Evolutionary conservation across 2,888 invertebrate genomes (phyloP).

Genomic region (Agriopis leucophaearia): DNA sequence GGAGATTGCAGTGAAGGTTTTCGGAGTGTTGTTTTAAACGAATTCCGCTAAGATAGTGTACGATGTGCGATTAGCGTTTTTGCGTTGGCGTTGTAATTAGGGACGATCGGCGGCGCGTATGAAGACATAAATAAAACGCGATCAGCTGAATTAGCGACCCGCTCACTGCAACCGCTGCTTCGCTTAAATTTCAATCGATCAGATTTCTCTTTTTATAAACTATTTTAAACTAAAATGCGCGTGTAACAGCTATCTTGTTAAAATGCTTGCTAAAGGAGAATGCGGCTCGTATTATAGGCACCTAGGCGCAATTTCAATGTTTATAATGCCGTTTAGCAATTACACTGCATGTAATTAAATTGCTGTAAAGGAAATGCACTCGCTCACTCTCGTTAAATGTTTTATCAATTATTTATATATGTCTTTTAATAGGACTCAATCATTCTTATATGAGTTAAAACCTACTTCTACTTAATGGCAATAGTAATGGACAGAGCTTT

Average conservation of each 20-base stretch:
- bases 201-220: conserved; percentile 58
- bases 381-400: background rate
- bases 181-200: conserved; percentile 78
- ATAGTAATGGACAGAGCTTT: background rate
- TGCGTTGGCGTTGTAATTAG: conserved; percentile 82
- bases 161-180: conserved; percentile 60
- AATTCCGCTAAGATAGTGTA: conserved; percentile 52
- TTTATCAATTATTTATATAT: conserved; percentile 9
- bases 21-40: conserved; percentile 25
- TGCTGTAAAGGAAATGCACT: conserved; percentile 10
- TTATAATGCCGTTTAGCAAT: conserved; percentile 33
- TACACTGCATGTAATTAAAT: conserved; percentile 38
- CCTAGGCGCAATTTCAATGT: conserved; percentile 33
- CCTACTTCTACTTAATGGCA: background rate
- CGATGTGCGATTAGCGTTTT: conserved; percentile 84
- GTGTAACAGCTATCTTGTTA: conserved; percentile 42
- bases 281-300: conserved; percentile 12
- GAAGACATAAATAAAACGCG: conserved; percentile 85
- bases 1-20: conserved; percentile 27
- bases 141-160: conserved; percentile 74
- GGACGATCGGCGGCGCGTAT: conserved; percentile 84
- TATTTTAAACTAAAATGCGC: conserved; percentile 45
- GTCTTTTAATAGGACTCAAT: background rate
- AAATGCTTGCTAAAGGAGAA: conserved; percentile 36
- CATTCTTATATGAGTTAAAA: background rate